Conservation (phyloP, 2,797 vertebrate species). For the Bradypodion pumilum region DNA sequence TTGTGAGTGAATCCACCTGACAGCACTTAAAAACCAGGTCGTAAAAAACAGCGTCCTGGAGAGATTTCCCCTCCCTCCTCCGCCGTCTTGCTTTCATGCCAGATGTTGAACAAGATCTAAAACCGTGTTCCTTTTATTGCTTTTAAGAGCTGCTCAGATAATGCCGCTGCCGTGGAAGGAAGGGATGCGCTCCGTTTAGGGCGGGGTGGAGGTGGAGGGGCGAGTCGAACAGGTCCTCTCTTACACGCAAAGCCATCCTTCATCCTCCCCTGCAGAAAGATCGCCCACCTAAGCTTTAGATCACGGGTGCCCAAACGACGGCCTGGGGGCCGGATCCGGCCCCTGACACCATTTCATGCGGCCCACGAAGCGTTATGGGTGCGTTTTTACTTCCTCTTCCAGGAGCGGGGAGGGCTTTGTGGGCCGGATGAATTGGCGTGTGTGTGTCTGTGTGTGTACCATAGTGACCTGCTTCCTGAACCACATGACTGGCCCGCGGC, state of each 20-base stretch:
- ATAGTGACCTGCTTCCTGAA: no score
- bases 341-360: no score
- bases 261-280: background rate
- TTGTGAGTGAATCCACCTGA: slow-evolving; percentile 74
- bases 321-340: no score
- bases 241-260: background rate
- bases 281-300: background rate
- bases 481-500: no score
- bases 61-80: slow-evolving; percentile 25
- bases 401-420: no score
- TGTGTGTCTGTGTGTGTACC: no score
- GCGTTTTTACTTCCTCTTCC: no score
- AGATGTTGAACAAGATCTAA: slow-evolving; percentile 68
- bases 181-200: slow-evolving; percentile 54
- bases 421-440: no score
- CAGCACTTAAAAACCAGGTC: slow-evolving; percentile 72
- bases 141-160: slow-evolving; percentile 56
- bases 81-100: slow-evolving; percentile 57
- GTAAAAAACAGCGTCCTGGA: slow-evolving; percentile 72
- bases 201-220: background rate
- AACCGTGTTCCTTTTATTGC: slow-evolving; percentile 55
- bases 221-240: background rate
- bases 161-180: slow-evolving; percentile 40
- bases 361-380: no score
- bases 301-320: no score